A percentile compares a stretch with the other conserved stretches of the same genome.
These are phyloP conservation scores for Labroides dimidiatus DNA, from an alignment of 2,797 vertebrate species.

Conservation along the genomic window DNA sequence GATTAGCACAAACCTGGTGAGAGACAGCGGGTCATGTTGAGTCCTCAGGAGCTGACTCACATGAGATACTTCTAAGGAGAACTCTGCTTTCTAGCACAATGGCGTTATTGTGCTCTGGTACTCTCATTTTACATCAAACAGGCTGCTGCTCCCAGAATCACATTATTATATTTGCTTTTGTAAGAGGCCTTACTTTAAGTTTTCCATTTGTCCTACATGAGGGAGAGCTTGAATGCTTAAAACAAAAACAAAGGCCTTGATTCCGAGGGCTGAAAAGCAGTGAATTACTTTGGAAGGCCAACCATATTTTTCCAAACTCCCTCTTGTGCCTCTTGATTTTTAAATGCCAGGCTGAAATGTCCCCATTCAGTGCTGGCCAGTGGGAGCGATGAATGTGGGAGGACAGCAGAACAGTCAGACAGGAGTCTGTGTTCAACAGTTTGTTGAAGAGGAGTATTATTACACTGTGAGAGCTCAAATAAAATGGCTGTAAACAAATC, in stretches of 20 bases:
- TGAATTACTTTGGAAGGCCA: not conserved
- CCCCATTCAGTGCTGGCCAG: conserved; percentile 34
- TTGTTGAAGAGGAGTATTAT: conserved; percentile 68
- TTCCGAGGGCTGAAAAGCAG: not conserved
- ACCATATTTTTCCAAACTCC: conserved; percentile 5
- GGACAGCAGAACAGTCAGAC: conserved; percentile 58
- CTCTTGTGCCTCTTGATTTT: conserved; percentile 12
- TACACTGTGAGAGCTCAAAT: conserved; percentile 64
- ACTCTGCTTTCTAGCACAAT: conserved; percentile 54
- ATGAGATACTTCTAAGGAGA: conserved; percentile 57
- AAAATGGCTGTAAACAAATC: conserved; percentile 75
- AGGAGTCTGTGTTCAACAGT: conserved; percentile 55
- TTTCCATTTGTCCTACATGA: conserved; percentile 1
- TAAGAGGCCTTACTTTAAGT: conserved; percentile 5
- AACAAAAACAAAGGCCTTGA: not conserved
- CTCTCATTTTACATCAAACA: conserved; percentile 55
- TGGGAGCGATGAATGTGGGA: conserved; percentile 50
- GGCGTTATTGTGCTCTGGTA: conserved; percentile 63
- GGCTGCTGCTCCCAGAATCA: conserved; percentile 27
- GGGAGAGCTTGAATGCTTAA: not conserved
- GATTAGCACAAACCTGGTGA: conserved; percentile 56
- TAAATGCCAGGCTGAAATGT: conserved; percentile 58
- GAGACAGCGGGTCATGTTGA: conserved; percentile 50
- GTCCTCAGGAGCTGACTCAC: conserved; percentile 70
- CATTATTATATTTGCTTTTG: conserved; percentile 19